Conservation (phyloP, 2,888 invertebrate species). For the Agonopterix arenella region DNA sequence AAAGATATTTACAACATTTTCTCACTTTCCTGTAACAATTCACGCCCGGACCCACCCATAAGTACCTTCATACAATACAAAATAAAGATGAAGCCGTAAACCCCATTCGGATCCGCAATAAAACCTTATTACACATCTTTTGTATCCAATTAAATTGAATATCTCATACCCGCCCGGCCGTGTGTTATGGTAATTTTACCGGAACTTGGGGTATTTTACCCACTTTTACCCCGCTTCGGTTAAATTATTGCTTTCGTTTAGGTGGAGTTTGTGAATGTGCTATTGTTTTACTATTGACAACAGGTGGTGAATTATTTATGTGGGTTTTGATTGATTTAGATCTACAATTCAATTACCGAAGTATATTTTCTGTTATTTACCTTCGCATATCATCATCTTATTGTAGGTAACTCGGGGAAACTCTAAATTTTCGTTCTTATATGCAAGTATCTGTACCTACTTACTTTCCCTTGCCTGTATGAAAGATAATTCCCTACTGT, state of each 20-base stretch:
- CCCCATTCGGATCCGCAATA: constrained; percentile 26
- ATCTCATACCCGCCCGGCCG: constrained; percentile 13
- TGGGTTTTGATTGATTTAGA: too few species aligned
- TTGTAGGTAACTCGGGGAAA: too few species aligned
- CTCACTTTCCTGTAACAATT: not conserved
- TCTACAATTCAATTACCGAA: too few species aligned
- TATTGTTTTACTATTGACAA: constrained; percentile 1
- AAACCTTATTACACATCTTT: constrained; percentile 56
- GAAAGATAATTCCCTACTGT: too few species aligned
- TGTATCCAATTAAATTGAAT: constrained; percentile 57
- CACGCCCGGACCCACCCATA: not conserved
- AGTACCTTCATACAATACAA: constrained; percentile 4
- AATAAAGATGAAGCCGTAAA: constrained; percentile 45
- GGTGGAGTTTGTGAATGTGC: constrained; percentile 7
- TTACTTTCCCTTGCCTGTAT: too few species aligned
- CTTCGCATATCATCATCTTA: too few species aligned
- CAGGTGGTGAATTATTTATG: constrained; percentile 3
- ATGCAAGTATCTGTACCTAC: too few species aligned
- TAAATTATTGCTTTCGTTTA: constrained; percentile 12
- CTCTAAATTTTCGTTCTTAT: too few species aligned
- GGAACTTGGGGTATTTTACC: constrained; percentile 15
- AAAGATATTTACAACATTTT: too few species aligned
- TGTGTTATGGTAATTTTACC: constrained; percentile 24
- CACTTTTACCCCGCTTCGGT: constrained; percentile 4
- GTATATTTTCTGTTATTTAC: too few species aligned